phyloP scores from a whole-genome alignment of 2,797 vertebrate genomes.

The Alauda arvensis region DNA sequence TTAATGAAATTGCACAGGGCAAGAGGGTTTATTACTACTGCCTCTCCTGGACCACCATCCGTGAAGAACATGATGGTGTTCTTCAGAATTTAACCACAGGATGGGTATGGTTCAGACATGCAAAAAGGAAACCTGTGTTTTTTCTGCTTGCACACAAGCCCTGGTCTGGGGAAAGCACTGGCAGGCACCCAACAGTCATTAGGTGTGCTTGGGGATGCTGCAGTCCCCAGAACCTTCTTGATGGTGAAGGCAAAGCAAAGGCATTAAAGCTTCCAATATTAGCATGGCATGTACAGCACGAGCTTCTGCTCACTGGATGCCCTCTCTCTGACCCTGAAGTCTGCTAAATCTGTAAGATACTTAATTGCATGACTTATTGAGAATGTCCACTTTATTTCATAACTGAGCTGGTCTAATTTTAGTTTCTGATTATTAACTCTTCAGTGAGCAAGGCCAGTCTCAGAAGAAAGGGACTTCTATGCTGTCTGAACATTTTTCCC shows the following conservation, averaged over 20 bases:
- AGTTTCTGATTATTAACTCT: neutral
- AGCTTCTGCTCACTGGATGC: neutral
- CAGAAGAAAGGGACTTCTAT: neutral
- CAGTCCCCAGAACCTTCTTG: neutral
- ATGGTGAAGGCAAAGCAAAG: neutral
- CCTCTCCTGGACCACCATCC: neutral
- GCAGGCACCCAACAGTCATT: neutral
- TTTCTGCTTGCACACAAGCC: neutral
- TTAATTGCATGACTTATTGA: neutral
- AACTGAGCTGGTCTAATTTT: neutral
- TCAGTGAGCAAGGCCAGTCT: neutral
- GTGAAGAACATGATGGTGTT: neutral
- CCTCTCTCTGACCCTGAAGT: neutral
- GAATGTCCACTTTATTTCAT: neutral
- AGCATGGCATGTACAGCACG: rapidly evolving
- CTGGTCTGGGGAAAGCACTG: neutral
- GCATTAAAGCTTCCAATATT: neutral
- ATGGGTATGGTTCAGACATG: neutral
- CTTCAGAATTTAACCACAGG: neutral
- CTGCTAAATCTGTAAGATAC: neutral
- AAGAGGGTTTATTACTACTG: neutral
- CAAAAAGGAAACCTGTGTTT: neutral
- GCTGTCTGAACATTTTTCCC: neutral
- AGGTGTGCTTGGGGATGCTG: neutral
- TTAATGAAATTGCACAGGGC: neutral